Conservation (phyloP, 2,113 vertebrate species). For the Oncorhynchus kisutch region DNA sequence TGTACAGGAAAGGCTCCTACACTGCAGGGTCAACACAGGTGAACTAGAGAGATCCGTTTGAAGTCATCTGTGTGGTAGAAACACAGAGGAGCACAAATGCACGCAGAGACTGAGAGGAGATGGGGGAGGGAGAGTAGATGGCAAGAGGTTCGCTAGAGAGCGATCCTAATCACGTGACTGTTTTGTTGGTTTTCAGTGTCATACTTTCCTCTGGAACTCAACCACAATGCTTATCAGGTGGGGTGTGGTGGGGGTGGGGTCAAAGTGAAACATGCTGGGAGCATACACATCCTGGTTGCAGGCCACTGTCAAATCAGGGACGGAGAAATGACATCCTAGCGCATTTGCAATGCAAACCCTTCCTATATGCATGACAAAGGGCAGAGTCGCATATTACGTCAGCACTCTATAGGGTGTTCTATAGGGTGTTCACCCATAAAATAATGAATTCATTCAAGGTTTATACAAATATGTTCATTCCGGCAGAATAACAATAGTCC, state of each 20-base stretch:
- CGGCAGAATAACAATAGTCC: too few species aligned
- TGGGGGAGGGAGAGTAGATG: slow-evolving; percentile 5
- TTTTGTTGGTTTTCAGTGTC: too few species aligned
- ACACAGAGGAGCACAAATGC: neutral
- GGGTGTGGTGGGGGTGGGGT: neutral
- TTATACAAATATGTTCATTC: too few species aligned
- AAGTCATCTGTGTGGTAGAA: neutral
- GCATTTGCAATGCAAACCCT: slow-evolving; percentile 12
- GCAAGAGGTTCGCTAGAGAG: neutral
- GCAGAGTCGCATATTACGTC: neutral
- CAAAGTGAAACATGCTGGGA: neutral
- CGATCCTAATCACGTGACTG: neutral
- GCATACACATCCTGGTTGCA: neutral
- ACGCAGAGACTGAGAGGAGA: slow-evolving; percentile 22
- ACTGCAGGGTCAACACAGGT: neutral
- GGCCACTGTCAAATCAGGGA: too few species aligned
- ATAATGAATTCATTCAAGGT: too few species aligned
- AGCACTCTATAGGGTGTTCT: too few species aligned
- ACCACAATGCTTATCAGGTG: too few species aligned
- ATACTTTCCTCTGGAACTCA: too few species aligned
- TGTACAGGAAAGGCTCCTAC: neutral
- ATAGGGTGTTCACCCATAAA: too few species aligned
- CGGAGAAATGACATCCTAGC: neutral
- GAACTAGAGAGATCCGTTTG: neutral
- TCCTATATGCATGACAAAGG: neutral